These are phyloP conservation scores for Salvelinus fontinalis DNA, from an alignment of 2,113 vertebrate species.

Conservation along the genomic window DNA sequence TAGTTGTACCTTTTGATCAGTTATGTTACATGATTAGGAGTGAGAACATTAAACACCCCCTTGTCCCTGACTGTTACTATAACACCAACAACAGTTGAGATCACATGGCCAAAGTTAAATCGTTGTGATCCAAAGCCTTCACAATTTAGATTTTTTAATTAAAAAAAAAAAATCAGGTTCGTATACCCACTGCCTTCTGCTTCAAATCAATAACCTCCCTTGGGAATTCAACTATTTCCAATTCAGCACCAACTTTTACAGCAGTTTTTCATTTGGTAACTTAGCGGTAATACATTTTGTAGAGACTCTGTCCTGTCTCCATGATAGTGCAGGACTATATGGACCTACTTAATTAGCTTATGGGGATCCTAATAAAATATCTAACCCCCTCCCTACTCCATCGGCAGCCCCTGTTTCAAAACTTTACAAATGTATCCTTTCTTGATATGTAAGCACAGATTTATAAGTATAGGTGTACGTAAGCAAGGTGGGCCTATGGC, in stretches of 20 bases:
- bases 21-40: slow-evolving; percentile 18
- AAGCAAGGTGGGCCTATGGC: no score
- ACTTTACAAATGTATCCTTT: no score
- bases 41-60: neutral
- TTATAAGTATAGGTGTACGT: no score
- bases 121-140: no score
- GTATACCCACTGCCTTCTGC: no score
- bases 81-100: neutral
- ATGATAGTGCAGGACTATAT: no score
- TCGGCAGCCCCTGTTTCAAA: neutral
- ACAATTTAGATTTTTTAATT: no score
- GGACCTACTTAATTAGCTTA: no score
- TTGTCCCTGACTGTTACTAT: slow-evolving; percentile 4
- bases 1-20: slow-evolving; percentile 19
- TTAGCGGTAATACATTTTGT: neutral
- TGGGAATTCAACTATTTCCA: neutral
- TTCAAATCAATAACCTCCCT: neutral
- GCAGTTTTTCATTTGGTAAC: neutral
- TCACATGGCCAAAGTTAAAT: neutral
- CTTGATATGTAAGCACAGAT: no score
- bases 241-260: neutral
- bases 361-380: no score
- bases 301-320: neutral
- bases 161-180: no score
- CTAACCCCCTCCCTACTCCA: neutral